These are phyloP conservation scores for Puffinus mauretanicus DNA, from an alignment of 2,113 vertebrate species.

Conservation along the genomic window DNA sequence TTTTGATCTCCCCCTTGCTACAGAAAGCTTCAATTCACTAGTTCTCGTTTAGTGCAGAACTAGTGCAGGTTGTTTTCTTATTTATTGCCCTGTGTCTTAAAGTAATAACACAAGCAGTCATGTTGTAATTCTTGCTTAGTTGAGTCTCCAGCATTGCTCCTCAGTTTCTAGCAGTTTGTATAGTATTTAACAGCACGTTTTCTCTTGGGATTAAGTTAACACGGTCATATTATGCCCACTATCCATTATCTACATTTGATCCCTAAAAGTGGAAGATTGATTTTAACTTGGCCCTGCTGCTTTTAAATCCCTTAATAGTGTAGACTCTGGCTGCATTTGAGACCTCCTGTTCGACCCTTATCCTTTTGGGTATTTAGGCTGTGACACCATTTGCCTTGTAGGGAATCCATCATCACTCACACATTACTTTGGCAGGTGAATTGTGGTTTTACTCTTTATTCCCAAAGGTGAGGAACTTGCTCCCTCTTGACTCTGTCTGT, in stretches of 20 bases:
- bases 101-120: background rate
- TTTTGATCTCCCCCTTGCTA: background rate
- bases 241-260: background rate
- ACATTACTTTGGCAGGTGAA: constrained; percentile 1
- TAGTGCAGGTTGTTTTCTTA: background rate
- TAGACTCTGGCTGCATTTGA: background rate
- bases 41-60: background rate
- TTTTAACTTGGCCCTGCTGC: constrained; percentile 23
- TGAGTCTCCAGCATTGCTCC: background rate
- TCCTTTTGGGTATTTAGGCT: constrained; percentile 14
- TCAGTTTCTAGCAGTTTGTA: background rate
- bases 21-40: background rate
- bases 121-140: background rate
- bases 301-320: constrained; percentile 27
- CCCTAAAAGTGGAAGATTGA: background rate
- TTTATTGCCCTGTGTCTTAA: background rate
- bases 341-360: background rate
- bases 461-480: background rate
- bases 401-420: background rate
- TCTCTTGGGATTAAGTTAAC: background rate
- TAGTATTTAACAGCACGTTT: background rate
- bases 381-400: background rate
- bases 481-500: background rate
- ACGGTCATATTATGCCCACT: background rate
- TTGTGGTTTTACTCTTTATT: background rate